A percentile compares a stretch with the other conserved stretches of the same genome.
Conservation (phyloP, 2,113 vertebrate species). For the Crotophaga sulcirostris region DNA sequence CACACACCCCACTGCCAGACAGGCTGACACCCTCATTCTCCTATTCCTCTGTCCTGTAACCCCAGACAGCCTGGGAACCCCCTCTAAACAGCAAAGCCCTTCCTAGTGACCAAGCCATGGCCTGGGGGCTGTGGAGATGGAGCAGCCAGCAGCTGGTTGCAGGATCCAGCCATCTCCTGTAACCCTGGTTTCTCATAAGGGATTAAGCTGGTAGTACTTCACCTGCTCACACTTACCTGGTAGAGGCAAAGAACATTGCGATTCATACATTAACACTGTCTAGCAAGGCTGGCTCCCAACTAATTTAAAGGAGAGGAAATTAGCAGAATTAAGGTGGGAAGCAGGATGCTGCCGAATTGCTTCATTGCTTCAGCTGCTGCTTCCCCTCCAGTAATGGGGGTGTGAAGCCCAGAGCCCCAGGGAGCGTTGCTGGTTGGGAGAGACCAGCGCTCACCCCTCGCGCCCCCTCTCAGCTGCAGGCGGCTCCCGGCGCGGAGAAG, state of each 20-base stretch:
- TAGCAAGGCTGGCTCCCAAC: not conserved
- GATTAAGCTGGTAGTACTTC: not conserved
- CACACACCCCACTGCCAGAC: rapidly evolving
- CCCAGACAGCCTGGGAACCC: not conserved
- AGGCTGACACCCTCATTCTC: not conserved
- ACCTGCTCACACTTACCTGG: rapidly evolving
- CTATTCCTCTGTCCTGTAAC: not conserved
- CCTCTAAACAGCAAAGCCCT: not conserved
- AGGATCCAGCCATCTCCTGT: not conserved
- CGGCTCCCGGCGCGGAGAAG: not conserved
- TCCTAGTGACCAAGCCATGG: not conserved
- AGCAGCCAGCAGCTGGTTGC: not conserved
- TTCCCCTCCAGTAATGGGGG: rapidly evolving
- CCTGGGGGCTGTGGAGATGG: not conserved
- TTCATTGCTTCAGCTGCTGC: not conserved
- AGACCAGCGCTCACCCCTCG: not conserved
- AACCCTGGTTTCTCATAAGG: rapidly evolving
- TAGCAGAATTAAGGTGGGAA: not conserved
- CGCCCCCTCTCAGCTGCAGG: rapidly evolving
- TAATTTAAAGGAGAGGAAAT: not conserved
- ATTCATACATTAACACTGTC: rapidly evolving
- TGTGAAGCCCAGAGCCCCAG: rapidly evolving
- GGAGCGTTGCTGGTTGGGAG: not conserved
- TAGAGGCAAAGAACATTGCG: not conserved
- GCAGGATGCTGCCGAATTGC: not conserved